Conservation (phyloP, 2,113 vertebrate genomes). For the Thunnus maccoyii region DNA sequence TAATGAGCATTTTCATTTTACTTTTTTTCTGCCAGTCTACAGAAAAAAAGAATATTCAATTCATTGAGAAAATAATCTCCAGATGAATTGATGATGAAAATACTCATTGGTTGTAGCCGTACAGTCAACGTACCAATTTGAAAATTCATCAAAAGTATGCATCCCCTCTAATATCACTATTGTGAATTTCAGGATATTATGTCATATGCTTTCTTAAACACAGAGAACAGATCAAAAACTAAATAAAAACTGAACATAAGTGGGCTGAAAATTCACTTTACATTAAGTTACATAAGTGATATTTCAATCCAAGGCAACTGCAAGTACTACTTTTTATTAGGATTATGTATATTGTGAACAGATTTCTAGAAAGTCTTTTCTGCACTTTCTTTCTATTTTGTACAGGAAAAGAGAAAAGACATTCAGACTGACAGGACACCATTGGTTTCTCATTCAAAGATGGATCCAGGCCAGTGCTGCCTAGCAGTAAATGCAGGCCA, state of each 20-base stretch:
- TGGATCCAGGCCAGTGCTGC: conserved; percentile 36
- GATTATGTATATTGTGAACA: not conserved
- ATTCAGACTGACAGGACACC: conserved; percentile 35
- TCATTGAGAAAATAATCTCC: not conserved
- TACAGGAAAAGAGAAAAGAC: conserved; percentile 5
- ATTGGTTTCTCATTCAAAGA: conserved; percentile 36
- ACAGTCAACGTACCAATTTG: not conserved
- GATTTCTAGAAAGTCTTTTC: not conserved
- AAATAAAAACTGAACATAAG: not conserved
- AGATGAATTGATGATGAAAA: not conserved
- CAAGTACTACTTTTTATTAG: too few relatives aligned
- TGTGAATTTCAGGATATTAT: not conserved
- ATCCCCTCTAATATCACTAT: not conserved
- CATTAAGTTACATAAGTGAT: not conserved
- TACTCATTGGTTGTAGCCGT: not conserved
- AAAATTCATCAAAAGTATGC: not conserved
- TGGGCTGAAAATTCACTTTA: not conserved
- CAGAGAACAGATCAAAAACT: not conserved
- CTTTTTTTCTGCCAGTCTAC: not conserved
- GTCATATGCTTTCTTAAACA: not conserved
- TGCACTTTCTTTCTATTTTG: conserved; percentile 8
- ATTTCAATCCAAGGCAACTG: too few relatives aligned
- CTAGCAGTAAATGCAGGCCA: conserved; percentile 44
- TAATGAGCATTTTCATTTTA: not conserved
- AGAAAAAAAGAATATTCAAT: not conserved